Evolutionary conservation across 2,797 vertebrate species (phyloP), one percentile per base, ranked within the genome.

Genomic region (Xiphorhynchus erythropygius): DNA sequence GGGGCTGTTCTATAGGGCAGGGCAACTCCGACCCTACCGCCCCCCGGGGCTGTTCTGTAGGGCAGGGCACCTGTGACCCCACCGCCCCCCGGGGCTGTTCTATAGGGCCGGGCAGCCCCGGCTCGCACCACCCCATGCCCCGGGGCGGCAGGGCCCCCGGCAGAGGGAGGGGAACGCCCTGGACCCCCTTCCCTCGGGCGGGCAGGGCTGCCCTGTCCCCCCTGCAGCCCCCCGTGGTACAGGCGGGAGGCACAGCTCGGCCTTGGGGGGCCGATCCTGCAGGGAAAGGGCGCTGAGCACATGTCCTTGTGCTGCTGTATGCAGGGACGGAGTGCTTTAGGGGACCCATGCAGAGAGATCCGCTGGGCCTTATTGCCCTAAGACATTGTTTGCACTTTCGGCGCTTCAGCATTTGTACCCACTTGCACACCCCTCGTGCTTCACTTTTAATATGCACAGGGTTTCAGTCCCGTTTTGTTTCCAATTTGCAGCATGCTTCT

Each of bases 391-490:
- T 69, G 74, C 28, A 32, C 16, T 52, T 62, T 42, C 46, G 50
- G 49, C 37, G 9, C 11, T 74, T 67, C 10, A 60, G 30, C 18
- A 70, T 37, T 35, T 13, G 2, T 35, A 7, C 41, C 37, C 15
- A 7, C 12, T 90, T 82, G 68, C 75, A 27, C 27, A 42, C 16
- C 12, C 41, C 30, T 89, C 11, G 2, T 74, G 63, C 55, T 65
- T 88, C 0, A 1, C 55, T 87, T 93, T 82, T 67, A 60, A 44
- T 53, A 53, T 30, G 68, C 60, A 19, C 11, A 35, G 9, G 37
- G 42, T 56, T 91, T 49, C 69, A 35, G 55, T 64, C 81, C n/a
- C 18, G 2, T 74, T 96, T 96, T 93, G 87, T 89, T 93, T 68
- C 67, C 77, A 57, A n/a, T 94, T 94, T 94, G 70, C 80, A 74